Evolutionary conservation across 2,113 vertebrate species (phyloP), one percentile per base, ranked within the genome.

Genomic region (Barbus barbus): DNA sequence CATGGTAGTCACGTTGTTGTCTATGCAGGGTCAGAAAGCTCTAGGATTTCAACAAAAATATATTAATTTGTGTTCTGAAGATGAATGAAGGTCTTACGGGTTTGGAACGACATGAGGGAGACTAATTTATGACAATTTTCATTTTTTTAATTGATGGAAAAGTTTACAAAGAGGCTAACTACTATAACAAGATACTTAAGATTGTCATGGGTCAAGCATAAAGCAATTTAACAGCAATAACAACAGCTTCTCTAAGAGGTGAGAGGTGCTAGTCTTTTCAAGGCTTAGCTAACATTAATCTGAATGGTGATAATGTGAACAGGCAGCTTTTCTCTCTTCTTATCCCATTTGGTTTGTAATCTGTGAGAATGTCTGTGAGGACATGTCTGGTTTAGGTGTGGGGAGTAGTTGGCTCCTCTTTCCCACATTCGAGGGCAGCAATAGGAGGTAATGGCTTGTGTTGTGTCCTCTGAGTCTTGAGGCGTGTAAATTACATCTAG

Each of bases 401-500:
- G 78, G 83, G 69, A 86, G 84, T 58, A 13, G 31, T 71, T 53
- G 90, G 91, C 88, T 92, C 90, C 88, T 82, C 14, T 61, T 46
- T 86, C 86, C 89, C 83, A 85, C 81, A 73, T 85, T 91, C 88
- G 86, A 56, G 87, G 67, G 84, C 84, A 58, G 85, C 84, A 89
- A 88, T 88, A 85, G 89, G 84, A 41, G 92, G 89, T 91, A 83
- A 93, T 93, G 90, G 88, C 85, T 87, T 26, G 73, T 65, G 72
- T 22, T 80, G 53, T 72, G 60, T 53, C 87, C 63, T 78, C 24
- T 26, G 82, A 75, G 84, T 71, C 67, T 18, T 41, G 86, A 74
- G 22, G 60, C 78, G 92, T 93, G 92, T 92, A 93, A 94, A 95
- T 95, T 94, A 93, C 93, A 92, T 91, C 91, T 87, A 89, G 89